These are phyloP conservation scores for Vannuccia rotundouncinata DNA, from an alignment of 2,888 invertebrate species.

Conservation along the genomic window DNA sequence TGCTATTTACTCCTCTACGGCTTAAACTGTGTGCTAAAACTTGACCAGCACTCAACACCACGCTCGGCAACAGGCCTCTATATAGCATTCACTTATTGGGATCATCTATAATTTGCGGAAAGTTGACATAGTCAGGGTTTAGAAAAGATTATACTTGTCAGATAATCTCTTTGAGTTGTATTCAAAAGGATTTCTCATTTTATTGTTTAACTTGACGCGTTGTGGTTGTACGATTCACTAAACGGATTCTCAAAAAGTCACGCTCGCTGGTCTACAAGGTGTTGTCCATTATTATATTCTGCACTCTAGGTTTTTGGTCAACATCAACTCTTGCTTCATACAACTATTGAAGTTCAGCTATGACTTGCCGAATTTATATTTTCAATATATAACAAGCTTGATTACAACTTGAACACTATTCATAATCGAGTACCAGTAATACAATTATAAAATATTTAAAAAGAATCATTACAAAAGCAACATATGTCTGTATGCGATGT, in stretches of 20 bases:
- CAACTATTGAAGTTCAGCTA: too few species aligned
- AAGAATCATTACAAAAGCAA: too few species aligned
- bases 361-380: too few species aligned
- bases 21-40: background rate
- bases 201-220: background rate
- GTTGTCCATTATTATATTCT: background rate
- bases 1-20: background rate
- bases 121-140: too few species aligned
- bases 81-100: background rate
- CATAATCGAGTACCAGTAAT: too few species aligned
- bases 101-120: too few species aligned
- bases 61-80: background rate
- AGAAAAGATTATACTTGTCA: background rate
- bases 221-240: background rate
- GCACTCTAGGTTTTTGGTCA: too few species aligned
- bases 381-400: too few species aligned
- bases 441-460: too few species aligned
- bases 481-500: too few species aligned
- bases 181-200: background rate
- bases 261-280: background rate
- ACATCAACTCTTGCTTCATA: too few species aligned
- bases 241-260: constrained; percentile 1
- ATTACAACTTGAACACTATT: too few species aligned
- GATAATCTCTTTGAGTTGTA: background rate
- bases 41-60: constrained; percentile 6